Percentiles rank a stretch among this genome's conserved stretches.
phyloP scores from a whole-genome alignment of 2,113 vertebrate genomes.

The Dipodomys ordii region DNA sequence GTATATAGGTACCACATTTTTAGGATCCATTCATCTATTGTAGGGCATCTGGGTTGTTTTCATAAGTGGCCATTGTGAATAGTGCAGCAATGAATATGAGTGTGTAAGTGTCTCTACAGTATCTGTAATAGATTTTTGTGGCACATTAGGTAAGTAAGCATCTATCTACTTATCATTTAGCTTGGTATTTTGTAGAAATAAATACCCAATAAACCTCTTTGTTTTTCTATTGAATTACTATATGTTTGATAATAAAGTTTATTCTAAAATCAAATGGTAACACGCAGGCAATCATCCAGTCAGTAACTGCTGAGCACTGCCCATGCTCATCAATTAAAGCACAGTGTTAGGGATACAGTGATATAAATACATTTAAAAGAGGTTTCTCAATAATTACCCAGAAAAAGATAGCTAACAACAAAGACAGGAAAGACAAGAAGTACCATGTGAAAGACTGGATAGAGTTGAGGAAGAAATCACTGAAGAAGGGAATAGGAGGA shows the following conservation, averaged over 20 bases:
- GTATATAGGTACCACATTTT: too few species aligned
- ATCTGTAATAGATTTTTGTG: not conserved
- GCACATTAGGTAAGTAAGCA: not conserved
- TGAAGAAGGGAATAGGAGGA: not conserved
- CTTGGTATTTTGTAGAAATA: not conserved
- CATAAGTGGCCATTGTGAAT: too few species aligned
- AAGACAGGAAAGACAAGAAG: not conserved
- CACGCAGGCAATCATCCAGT: not conserved
- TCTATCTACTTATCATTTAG: not conserved
- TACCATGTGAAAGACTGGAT: not conserved
- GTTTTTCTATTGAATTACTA: not conserved
- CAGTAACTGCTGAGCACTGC: not conserved
- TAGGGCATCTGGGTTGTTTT: too few species aligned
- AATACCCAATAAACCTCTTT: not conserved
- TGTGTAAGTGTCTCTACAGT: too few species aligned
- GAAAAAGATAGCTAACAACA: not conserved
- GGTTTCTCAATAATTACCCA: not conserved
- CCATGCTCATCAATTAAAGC: not conserved
- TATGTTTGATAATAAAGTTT: not conserved
- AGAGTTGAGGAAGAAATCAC: not conserved
- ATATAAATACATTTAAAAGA: not conserved
- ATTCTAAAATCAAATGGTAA: not conserved
- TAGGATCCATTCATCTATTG: too few species aligned
- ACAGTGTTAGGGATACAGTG: not conserved
- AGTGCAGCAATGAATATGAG: too few species aligned